Conservation (phyloP, 1,140 invertebrate species). For the Zaprionus vittiger region DNA sequence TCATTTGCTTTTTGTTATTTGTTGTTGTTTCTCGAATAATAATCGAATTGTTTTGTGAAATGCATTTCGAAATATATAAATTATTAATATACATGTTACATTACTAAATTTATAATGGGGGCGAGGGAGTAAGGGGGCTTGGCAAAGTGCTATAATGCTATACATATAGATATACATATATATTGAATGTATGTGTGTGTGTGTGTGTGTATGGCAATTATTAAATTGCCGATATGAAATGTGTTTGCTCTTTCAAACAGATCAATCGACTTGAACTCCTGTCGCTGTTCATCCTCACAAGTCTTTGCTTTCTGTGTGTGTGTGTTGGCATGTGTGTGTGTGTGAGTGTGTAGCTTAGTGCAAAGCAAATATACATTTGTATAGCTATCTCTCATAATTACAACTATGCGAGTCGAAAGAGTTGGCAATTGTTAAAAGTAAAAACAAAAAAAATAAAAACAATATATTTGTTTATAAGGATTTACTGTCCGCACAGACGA, state of each 20-base stretch:
- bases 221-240: neutral
- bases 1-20: conserved; percentile 4
- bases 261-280: neutral
- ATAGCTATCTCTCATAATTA: conserved; percentile 14
- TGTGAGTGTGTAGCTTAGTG: conserved; percentile 2
- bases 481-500: conserved; percentile 29
- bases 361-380: conserved; percentile 7
- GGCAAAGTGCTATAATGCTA: conserved; percentile 32
- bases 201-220: conserved; percentile 29
- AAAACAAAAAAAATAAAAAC: conserved; percentile 12
- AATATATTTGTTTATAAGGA: conserved; percentile 20
- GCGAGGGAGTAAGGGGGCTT: neutral
- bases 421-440: conserved; percentile 22
- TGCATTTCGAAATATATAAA: conserved; percentile 44
- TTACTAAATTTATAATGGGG: conserved; percentile 31
- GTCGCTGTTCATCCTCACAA: neutral
- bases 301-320: neutral
- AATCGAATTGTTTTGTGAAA: conserved; percentile 42
- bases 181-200: conserved; percentile 7
- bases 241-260: neutral
- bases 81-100: conserved; percentile 50
- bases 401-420: conserved; percentile 46
- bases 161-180: conserved; percentile 5
- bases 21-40: conserved; percentile 8
- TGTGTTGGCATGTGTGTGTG: neutral